These are phyloP conservation scores for Chauna torquata DNA, from an alignment of 2,113 vertebrate genomes.

Conservation along the genomic window DNA sequence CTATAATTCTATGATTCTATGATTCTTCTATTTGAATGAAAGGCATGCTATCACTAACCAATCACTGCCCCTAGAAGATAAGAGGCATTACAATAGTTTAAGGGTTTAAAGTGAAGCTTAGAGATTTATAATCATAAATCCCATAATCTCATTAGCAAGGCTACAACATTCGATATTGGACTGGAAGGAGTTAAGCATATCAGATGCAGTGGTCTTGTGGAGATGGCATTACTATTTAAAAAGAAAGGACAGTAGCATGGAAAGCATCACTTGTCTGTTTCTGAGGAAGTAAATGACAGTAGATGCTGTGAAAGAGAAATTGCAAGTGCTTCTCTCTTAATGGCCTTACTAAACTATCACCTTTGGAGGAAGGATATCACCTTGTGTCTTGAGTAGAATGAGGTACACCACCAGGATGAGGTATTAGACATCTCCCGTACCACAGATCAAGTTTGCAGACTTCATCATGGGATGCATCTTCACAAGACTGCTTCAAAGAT, in stretches of 20 bases:
- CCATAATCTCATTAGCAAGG: constrained; percentile 14
- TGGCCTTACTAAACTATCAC: background rate
- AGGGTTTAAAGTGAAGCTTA: constrained; percentile 17
- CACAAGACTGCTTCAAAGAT: background rate
- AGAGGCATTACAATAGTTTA: constrained; percentile 17
- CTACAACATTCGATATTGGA: background rate
- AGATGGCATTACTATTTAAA: background rate
- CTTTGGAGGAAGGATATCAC: background rate
- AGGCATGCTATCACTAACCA: background rate
- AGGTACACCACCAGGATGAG: background rate
- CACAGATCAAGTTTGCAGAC: background rate
- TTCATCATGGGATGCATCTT: background rate
- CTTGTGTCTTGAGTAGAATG: background rate
- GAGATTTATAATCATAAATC: constrained; percentile 25
- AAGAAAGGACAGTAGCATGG: background rate
- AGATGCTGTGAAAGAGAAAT: background rate
- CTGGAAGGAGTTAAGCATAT: constrained; percentile 12
- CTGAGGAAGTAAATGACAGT: fast-evolving
- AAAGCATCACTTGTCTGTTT: background rate
- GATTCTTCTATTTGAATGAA: background rate
- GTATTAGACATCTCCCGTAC: background rate
- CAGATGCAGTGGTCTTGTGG: background rate
- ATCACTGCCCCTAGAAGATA: background rate
- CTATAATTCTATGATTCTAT: too few species aligned
- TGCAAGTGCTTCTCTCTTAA: background rate